phyloP scores from a whole-genome alignment of 2,888 invertebrate species.

The Acanthopleura granulata region DNA sequence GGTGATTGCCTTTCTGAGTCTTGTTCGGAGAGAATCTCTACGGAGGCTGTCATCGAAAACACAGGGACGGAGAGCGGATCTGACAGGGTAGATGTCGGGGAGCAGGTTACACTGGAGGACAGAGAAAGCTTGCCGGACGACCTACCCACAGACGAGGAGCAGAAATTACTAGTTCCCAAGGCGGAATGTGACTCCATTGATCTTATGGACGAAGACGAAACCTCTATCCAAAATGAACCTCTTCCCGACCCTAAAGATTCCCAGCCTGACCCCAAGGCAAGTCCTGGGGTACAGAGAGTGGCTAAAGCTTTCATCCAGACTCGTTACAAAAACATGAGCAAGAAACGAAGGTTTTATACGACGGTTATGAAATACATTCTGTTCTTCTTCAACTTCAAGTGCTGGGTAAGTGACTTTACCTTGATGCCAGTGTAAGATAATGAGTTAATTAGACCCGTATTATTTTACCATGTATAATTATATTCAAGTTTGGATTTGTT shows the following conservation, averaged over 20 bases:
- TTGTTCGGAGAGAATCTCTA: too few relatives aligned
- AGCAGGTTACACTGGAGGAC: too few relatives aligned
- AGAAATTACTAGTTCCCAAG: background rate
- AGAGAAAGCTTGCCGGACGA: too few relatives aligned
- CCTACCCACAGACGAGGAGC: background rate
- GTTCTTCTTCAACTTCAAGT: slow-evolving; percentile 87
- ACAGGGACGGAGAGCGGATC: background rate
- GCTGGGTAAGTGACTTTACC: slow-evolving; percentile 80
- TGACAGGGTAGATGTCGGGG: too few relatives aligned
- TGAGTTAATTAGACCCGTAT: too few relatives aligned
- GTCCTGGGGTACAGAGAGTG: background rate
- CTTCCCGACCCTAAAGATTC: background rate
- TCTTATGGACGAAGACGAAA: background rate
- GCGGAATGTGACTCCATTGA: background rate
- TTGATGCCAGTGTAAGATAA: too few relatives aligned
- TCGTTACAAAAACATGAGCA: background rate
- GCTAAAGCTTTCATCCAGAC: background rate
- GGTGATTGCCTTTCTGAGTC: too few relatives aligned
- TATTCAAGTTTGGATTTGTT: too few relatives aligned
- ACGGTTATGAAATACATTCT: slow-evolving; percentile 82
- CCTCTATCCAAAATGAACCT: background rate
- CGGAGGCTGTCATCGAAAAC: background rate
- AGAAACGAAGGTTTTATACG: background rate
- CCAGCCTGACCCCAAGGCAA: background rate
- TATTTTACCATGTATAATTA: too few relatives aligned